Percentiles rank a stretch among this genome's conserved stretches.
phyloP scores from a whole-genome alignment of 2,113 vertebrate genomes.

The Cettia cetti region DNA sequence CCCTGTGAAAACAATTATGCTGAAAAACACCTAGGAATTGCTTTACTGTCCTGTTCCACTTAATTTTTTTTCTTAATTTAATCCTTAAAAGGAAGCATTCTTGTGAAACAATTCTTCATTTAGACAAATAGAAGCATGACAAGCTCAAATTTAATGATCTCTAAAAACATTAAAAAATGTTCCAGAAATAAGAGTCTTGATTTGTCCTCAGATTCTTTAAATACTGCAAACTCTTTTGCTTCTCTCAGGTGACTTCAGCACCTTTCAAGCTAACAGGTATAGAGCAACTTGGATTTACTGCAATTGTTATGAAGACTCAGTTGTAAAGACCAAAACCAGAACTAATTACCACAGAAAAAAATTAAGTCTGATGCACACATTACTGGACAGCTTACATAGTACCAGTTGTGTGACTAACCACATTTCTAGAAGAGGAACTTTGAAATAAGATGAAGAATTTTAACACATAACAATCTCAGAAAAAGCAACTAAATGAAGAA shows the following conservation, averaged over 20 bases:
- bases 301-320: not conserved
- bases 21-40: not conserved
- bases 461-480: not conserved
- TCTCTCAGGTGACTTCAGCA: not conserved
- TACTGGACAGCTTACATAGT: not conserved
- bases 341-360: not conserved
- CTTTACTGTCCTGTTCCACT: not conserved
- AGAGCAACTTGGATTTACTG: not conserved
- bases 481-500: not conserved
- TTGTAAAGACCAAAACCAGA: conserved; percentile 4
- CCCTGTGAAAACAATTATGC: not conserved
- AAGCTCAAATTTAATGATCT: not conserved
- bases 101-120: not conserved
- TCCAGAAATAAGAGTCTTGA: not conserved
- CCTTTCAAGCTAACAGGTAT: not conserved
- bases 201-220: not conserved
- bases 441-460: not conserved
- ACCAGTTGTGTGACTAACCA: not conserved
- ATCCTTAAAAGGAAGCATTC: not conserved
- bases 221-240: not conserved
- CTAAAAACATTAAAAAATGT: not conserved
- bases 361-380: not conserved
- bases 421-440: not conserved
- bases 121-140: not conserved
- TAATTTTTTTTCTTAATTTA: not conserved